These are phyloP conservation scores for Yponomeuta evonymella DNA, from an alignment of 2,888 invertebrate species.

Conservation along the genomic window DNA sequence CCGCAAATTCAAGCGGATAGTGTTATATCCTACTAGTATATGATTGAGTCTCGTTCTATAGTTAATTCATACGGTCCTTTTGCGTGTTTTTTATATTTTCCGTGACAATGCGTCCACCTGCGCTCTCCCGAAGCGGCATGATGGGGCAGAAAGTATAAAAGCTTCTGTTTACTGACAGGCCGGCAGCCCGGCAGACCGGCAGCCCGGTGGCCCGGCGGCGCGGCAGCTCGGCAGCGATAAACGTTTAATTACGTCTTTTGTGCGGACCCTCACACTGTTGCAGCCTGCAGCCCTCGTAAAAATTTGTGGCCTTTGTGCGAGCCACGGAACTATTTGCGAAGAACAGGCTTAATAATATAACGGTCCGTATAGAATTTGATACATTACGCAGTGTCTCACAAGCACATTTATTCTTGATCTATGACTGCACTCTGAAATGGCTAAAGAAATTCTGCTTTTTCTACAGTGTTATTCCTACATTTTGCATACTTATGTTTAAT, in stretches of 20 bases:
- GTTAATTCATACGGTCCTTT: background rate
- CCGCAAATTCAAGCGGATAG: too few relatives aligned
- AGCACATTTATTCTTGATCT: too few relatives aligned
- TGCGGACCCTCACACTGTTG: background rate
- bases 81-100: background rate
- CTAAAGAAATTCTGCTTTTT: too few relatives aligned
- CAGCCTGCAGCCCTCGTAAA: background rate
- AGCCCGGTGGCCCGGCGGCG: too few relatives aligned
- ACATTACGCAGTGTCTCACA: too few relatives aligned
- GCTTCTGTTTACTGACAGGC: background rate
- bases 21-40: too few relatives aligned
- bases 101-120: background rate
- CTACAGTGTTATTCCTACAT: too few relatives aligned
- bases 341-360: background rate
- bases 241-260: slow-evolving; percentile 10
- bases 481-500: too few relatives aligned
- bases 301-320: slow-evolving; percentile 9
- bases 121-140: background rate
- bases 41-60: too few relatives aligned
- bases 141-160: background rate
- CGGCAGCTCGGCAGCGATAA: background rate
- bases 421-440: too few relatives aligned
- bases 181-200: too few relatives aligned
- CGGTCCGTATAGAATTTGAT: too few relatives aligned
- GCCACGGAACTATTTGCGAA: background rate